phyloP scores from a whole-genome alignment of 2,797 vertebrate species.

The Acanthurus tractus region DNA sequence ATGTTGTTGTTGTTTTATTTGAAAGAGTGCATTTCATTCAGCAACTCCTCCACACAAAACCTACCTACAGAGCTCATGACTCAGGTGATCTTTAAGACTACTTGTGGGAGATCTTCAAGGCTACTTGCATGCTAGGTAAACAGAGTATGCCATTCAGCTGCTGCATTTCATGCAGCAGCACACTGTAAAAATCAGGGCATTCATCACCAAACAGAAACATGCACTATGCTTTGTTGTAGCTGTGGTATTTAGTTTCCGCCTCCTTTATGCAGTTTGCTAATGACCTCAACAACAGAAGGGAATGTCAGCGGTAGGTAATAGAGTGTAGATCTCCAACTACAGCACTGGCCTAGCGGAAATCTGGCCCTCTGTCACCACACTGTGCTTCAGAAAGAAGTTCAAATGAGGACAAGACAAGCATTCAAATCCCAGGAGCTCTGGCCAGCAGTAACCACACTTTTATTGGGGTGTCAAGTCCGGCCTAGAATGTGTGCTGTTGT shows the following conservation, averaged over 20 bases:
- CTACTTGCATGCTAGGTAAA: conserved; percentile 53
- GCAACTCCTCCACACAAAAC: conserved; percentile 26
- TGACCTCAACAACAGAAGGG: conserved; percentile 73
- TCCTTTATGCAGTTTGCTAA: conserved; percentile 73
- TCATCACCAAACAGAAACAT: conserved; percentile 62
- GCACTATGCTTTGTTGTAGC: conserved; percentile 68
- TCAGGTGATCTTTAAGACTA: conserved; percentile 35
- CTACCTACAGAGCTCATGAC: conserved; percentile 30
- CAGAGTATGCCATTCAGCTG: conserved; percentile 61
- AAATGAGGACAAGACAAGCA: conserved; percentile 83
- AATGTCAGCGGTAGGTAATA: conserved; percentile 77
- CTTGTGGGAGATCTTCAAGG: conserved; percentile 35
- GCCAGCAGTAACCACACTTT: conserved; percentile 83
- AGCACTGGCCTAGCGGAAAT: conserved; percentile 72
- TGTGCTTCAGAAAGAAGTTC: conserved; percentile 82
- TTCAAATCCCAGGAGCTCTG: conserved; percentile 78
- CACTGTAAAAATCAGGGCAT: conserved; percentile 62
- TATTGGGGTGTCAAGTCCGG: conserved; percentile 81
- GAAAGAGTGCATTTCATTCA: conserved; percentile 25
- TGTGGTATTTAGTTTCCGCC: conserved; percentile 71
- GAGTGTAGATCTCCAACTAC: conserved; percentile 63
- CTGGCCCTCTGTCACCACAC: conserved; percentile 74
- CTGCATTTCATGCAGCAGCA: conserved; percentile 52
- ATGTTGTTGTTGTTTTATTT: conserved; percentile 33
- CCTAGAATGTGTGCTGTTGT: conserved; percentile 69